Conservation (phyloP, 2,888 invertebrate genomes). For the Oscheius sp. region DNA sequence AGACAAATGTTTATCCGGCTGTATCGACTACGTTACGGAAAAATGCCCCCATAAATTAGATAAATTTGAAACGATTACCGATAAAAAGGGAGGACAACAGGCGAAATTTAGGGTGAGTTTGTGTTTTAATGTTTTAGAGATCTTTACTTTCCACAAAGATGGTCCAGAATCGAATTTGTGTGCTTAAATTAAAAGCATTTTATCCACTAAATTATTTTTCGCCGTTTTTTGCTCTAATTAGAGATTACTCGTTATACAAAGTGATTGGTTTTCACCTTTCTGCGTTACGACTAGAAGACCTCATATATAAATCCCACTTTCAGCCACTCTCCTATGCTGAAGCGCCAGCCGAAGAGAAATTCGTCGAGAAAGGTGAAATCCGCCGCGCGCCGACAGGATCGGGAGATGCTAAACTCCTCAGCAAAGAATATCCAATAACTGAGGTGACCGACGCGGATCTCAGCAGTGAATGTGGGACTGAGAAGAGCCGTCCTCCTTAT, state of each 20-base stretch:
- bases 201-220: too few relatives aligned
- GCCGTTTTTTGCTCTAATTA: too few relatives aligned
- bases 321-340: slow-evolving; percentile 24
- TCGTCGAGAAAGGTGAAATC: slow-evolving; percentile 14
- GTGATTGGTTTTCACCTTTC: too few relatives aligned
- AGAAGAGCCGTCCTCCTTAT: slow-evolving; percentile 58
- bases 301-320: too few relatives aligned
- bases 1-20: slow-evolving; percentile 67
- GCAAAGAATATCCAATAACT: slow-evolving; percentile 61
- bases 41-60: slow-evolving; percentile 66
- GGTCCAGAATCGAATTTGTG: too few relatives aligned
- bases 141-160: too few relatives aligned
- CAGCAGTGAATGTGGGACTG: slow-evolving; percentile 65
- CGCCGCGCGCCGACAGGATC: slow-evolving; percentile 23
- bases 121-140: too few relatives aligned
- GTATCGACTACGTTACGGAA: slow-evolving; percentile 63
- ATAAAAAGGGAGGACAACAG: slow-evolving; percentile 8
- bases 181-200: too few relatives aligned
- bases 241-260: too few relatives aligned
- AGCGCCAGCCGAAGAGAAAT: slow-evolving; percentile 31
- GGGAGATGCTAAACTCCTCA: slow-evolving; percentile 59
- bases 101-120: too few relatives aligned
- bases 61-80: slow-evolving; percentile 56
- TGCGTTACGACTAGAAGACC: too few relatives aligned
- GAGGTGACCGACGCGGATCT: slow-evolving; percentile 63